Evolutionary conservation across 2,113 vertebrate genomes (phyloP).

Genomic region (Saccopteryx leptura): DNA sequence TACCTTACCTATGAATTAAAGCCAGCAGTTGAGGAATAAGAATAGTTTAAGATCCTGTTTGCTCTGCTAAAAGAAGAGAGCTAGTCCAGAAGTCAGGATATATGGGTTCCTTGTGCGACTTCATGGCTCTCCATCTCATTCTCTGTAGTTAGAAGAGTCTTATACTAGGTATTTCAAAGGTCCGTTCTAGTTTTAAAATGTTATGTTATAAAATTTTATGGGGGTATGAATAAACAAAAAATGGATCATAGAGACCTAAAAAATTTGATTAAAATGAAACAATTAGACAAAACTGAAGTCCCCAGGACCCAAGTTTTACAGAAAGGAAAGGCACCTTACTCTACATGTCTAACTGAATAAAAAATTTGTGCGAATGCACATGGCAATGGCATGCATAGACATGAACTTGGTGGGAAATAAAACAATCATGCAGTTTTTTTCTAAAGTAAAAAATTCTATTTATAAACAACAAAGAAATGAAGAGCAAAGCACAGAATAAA

Average conservation of each 20-base stretch:
- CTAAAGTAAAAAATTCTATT: slow-evolving; percentile 28
- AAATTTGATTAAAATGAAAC: background rate
- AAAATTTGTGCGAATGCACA: slow-evolving; percentile 24
- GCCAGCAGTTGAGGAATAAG: background rate
- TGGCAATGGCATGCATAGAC: background rate
- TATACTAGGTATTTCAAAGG: background rate
- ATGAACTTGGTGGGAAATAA: slow-evolving; percentile 42
- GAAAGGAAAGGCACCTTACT: slow-evolving; percentile 13
- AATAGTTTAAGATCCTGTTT: background rate
- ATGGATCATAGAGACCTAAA: background rate
- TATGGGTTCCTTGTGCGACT: background rate
- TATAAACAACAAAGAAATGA: slow-evolving; percentile 1
- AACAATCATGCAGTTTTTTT: background rate
- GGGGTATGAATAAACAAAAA: background rate
- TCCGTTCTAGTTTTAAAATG: slow-evolving; percentile 3
- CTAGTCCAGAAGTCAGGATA: background rate
- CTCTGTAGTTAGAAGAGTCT: background rate
- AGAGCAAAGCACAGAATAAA: background rate
- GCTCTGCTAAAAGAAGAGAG: background rate
- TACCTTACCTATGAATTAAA: background rate
- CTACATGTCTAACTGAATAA: slow-evolving; percentile 57
- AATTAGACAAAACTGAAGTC: slow-evolving; percentile 8
- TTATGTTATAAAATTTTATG: slow-evolving; percentile 14
- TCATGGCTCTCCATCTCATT: background rate
- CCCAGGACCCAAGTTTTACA: background rate